phyloP scores from a whole-genome alignment of 1,140 invertebrate species.

The Dendroctonus valens region DNA sequence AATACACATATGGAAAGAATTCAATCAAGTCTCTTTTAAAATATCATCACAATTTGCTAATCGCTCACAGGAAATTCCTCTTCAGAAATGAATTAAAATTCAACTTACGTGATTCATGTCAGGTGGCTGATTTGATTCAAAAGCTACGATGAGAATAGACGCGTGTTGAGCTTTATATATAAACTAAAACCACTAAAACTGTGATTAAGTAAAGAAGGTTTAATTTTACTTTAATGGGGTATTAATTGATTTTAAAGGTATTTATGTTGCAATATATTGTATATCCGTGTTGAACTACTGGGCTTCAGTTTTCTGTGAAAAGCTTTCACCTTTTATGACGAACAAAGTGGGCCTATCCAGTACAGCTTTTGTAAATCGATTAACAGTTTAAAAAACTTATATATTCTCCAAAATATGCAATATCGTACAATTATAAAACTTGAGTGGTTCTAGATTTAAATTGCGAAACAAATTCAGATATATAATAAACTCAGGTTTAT shows the following conservation, averaged over 20 bases:
- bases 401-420: too few relatives aligned
- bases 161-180: not conserved
- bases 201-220: not conserved
- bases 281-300: not conserved
- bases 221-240: constrained; percentile 5
- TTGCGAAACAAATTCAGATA: too few relatives aligned
- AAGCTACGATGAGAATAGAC: not conserved
- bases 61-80: not conserved
- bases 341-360: not conserved
- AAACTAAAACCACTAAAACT: not conserved
- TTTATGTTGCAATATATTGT: not conserved
- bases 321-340: not conserved
- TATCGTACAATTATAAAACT: too few relatives aligned
- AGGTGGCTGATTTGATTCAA: not conserved
- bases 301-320: not conserved
- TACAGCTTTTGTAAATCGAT: not conserved
- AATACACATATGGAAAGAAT: not conserved
- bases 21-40: not conserved
- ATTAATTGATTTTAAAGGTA: not conserved
- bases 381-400: too few relatives aligned
- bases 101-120: constrained; percentile 8
- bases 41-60: not conserved
- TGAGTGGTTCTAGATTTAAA: too few relatives aligned
- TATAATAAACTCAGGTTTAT: too few relatives aligned
- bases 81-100: not conserved